Evolutionary conservation across 1,140 invertebrate species (phyloP).

Genomic region (Mya arenaria): DNA sequence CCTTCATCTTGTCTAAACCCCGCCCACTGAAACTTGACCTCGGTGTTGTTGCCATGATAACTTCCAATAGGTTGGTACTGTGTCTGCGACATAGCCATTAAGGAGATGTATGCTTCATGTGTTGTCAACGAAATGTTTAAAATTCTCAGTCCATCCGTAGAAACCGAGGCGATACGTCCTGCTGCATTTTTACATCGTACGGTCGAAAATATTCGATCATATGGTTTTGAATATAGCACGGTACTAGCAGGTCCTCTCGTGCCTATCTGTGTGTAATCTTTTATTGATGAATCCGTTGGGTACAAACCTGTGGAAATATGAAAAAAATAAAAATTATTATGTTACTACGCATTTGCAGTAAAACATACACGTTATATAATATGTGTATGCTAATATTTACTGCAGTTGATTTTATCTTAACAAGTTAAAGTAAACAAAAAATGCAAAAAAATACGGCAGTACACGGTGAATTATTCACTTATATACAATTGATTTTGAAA

Average conservation of each 20-base stretch:
- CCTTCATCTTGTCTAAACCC: conserved; percentile 18
- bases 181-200: conserved; percentile 11
- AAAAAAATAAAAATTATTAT: too few relatives aligned
- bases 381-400: too few relatives aligned
- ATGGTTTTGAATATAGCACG: background rate
- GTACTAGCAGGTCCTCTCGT: background rate
- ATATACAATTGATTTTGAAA: too few relatives aligned
- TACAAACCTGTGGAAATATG: background rate
- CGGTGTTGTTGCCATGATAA: conserved; percentile 24
- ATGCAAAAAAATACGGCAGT: too few relatives aligned
- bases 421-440: too few relatives aligned
- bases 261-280: background rate
- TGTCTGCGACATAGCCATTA: background rate
- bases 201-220: background rate
- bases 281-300: background rate
- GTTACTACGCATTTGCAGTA: too few relatives aligned
- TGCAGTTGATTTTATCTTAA: too few relatives aligned
- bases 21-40: conserved; percentile 15
- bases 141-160: background rate
- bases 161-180: background rate
- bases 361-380: too few relatives aligned
- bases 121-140: background rate
- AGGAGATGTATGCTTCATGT: background rate
- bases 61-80: background rate
- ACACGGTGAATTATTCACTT: too few relatives aligned